Evolutionary conservation across 1,140 invertebrate species (phyloP), one percentile per base, ranked within the genome.

Genomic region (silkworm (Bombyx mori)): DNA sequence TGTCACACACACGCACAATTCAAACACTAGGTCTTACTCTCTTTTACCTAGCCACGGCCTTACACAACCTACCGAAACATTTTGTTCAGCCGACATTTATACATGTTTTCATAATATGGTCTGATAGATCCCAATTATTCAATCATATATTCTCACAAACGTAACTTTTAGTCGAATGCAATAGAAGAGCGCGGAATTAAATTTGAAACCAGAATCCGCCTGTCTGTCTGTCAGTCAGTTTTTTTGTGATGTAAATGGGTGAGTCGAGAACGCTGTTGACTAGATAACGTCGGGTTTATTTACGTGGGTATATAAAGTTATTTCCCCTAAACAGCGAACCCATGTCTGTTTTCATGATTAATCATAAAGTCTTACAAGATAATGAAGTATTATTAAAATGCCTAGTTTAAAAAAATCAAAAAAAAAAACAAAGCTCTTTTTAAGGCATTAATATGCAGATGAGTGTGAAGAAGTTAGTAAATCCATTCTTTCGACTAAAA

Each of bases 1-100:
- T 86, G 82, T 79, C 81, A 84, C 60, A 81, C 67, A 73, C 66
- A 84, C 68, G 70, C 80, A 76, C 67, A 79, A 75, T 77, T 82
- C 75, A 79, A 51, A 73, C 77, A 79, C 74, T 67, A 60, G 56
- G 60, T 62, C 61, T 35, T 35, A 35, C 26, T 52, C 61, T 42
- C 44, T 55, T 57, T 44, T 35, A 46, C 47, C 57, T 50, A n/a
- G 57, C 49, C 53, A 51, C 10, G 4, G 7, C 22, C n/a, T 51
- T 51, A 51, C 22, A 35, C 22, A 26, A 35, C n/a, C 26, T 51
- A 51, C 42, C n/a, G 8, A 47, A 9, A 22, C 50, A 8, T 35
- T 26, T 35, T 18, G 22, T 51, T 51, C 50, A 5, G 26, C 26
- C 26, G 26, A 35, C 26, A 2, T 35, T 35, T 35, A 35, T 18